Percentiles rank a stretch among this genome's conserved stretches.
Evolutionary conservation across 2,888 invertebrate genomes (phyloP).

Genomic region (Nasonia oneida): DNA sequence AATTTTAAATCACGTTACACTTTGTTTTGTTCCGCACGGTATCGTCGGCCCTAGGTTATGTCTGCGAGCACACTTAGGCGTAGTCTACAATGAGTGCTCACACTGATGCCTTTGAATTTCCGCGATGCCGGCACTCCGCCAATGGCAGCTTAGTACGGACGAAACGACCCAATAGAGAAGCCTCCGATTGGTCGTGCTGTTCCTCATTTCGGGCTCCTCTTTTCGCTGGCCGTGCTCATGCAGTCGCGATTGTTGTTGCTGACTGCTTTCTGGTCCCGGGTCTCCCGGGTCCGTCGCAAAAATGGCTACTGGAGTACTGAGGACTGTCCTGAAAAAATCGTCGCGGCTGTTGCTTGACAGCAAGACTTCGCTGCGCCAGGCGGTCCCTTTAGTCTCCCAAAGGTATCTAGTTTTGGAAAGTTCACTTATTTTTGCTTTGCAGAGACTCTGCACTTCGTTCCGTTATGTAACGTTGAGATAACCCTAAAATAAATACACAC

Average conservation of each 20-base stretch:
- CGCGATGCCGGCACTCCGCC: background rate
- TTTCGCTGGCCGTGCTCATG: background rate
- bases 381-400: constrained; percentile 80
- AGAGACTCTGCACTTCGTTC: constrained; percentile 50
- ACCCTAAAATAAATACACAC: constrained; percentile 59
- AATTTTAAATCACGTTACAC: background rate
- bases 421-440: constrained; percentile 50
- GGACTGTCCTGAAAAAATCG: constrained; percentile 83
- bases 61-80: background rate
- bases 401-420: constrained; percentile 79
- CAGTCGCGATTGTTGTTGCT: background rate
- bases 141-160: background rate
- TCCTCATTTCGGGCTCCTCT: background rate
- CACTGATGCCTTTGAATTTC: too few species aligned
- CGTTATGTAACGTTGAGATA: constrained; percentile 68
- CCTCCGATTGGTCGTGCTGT: background rate
- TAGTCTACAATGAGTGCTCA: background rate
- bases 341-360: constrained; percentile 78
- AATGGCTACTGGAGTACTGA: constrained; percentile 76
- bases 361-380: constrained; percentile 79
- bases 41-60: background rate
- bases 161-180: background rate
- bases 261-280: background rate
- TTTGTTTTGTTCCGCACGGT: constrained; percentile 8
- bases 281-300: constrained; percentile 58